Conservation (phyloP, 2,113 vertebrate genomes). For the Oncorhynchus kisutch region DNA sequence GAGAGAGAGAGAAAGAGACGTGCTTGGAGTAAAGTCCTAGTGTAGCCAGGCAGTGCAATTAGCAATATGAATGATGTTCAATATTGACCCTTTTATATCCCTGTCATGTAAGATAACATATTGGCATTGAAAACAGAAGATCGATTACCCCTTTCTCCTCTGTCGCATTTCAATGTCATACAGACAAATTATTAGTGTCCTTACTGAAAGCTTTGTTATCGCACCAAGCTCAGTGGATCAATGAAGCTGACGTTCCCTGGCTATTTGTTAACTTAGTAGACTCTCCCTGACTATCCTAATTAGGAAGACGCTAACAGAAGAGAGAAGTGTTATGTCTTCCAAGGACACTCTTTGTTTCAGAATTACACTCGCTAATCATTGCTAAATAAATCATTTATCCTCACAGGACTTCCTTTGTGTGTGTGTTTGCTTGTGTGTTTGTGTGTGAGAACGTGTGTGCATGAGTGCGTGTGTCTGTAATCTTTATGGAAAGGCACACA, state of each 20-base stretch:
- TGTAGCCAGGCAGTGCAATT: conserved; percentile 24
- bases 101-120: conserved; percentile 21
- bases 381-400: conserved; percentile 53
- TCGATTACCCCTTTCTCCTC: conserved; percentile 19
- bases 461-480: conserved; percentile 5
- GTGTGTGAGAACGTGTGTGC: no score
- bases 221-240: conserved; percentile 51
- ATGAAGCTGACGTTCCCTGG: conserved; percentile 50
- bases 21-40: not conserved
- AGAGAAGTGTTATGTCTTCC: conserved; percentile 5
- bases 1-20: not conserved
- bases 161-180: conserved; percentile 16
- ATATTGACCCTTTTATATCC: conserved; percentile 20
- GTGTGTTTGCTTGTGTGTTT: no score
- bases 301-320: conserved; percentile 28
- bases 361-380: conserved; percentile 46
- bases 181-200: conserved; percentile 40
- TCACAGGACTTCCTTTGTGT: not conserved
- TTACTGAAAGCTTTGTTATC: conserved; percentile 49
- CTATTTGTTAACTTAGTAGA: conserved; percentile 50
- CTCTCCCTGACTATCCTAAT: conserved; percentile 32
- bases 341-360: conserved; percentile 64
- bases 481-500: conserved; percentile 14
- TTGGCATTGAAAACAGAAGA: conserved; percentile 43
- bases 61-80: conserved; percentile 39